Conservation (phyloP, 2,113 vertebrate species). For the Semnornis frantzii region DNA sequence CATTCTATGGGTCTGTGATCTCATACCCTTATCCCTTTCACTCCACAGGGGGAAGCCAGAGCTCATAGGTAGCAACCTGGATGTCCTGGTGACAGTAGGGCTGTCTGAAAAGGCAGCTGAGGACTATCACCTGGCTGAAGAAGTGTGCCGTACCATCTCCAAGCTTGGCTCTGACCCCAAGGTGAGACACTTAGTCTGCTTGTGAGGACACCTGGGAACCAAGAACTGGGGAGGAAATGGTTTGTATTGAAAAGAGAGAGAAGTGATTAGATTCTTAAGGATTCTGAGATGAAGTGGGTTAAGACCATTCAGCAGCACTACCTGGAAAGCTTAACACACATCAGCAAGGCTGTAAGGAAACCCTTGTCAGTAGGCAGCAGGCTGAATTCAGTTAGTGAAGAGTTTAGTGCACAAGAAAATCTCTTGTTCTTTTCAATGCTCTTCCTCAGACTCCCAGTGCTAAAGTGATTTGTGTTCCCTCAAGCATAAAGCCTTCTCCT, state of each 20-base stretch:
- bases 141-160: constrained; percentile 84
- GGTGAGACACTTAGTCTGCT: constrained; percentile 72
- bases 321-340: constrained; percentile 31
- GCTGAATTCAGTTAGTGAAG: constrained; percentile 38
- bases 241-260: background rate
- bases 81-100: constrained; percentile 85
- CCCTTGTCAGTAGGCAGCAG: constrained; percentile 23
- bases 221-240: background rate
- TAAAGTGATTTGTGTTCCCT: constrained; percentile 28
- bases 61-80: constrained; percentile 92
- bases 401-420: constrained; percentile 51
- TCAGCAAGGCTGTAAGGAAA: background rate
- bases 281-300: constrained; percentile 13
- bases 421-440: constrained; percentile 49
- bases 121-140: constrained; percentile 88
- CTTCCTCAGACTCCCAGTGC: background rate
- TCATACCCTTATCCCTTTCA: background rate
- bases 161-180: constrained; percentile 83
- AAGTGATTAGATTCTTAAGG: background rate
- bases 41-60: constrained; percentile 86
- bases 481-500: constrained; percentile 21
- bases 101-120: constrained; percentile 84
- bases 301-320: constrained; percentile 25
- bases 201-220: background rate
- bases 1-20: no score